phyloP scores from a whole-genome alignment of 1,140 invertebrate genomes.

The Drosophila micromelanica region DNA sequence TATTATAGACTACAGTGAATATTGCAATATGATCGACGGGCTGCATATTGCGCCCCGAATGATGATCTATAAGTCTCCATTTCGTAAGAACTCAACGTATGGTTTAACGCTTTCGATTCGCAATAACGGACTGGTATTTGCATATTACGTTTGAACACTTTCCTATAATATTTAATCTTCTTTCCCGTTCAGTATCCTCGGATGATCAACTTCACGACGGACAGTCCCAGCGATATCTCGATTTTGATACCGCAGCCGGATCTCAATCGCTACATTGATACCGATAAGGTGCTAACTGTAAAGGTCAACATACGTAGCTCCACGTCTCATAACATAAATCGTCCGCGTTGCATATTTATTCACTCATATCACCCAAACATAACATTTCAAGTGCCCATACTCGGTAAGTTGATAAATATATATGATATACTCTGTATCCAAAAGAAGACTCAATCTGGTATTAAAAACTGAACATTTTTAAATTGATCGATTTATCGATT shows the following conservation, averaged over 20 bases:
- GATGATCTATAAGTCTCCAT: conserved; percentile 37
- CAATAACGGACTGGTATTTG: conserved; percentile 54
- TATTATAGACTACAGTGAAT: conserved; percentile 56
- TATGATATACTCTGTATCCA: no score
- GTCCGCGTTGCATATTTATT: conserved; percentile 55
- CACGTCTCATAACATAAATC: conserved; percentile 39
- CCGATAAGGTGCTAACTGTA: conserved; percentile 53
- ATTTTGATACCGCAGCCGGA: conserved; percentile 32
- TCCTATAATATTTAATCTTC: background rate
- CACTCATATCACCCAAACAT: conserved; percentile 71
- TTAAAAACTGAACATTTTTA: no score
- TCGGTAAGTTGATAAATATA: conserved; percentile 29
- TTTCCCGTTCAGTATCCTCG: conserved; percentile 56
- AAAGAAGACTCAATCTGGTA: no score
- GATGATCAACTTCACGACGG: conserved; percentile 43
- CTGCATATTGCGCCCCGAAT: conserved; percentile 57
- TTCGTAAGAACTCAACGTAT: conserved; percentile 42
- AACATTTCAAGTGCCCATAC: conserved; percentile 74
- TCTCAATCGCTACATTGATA: conserved; percentile 47
- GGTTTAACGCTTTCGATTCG: conserved; percentile 47
- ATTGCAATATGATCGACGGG: conserved; percentile 53
- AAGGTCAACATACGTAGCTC: conserved; percentile 47
- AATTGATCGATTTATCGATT: no score
- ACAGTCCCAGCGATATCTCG: conserved; percentile 56
- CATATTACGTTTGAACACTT: no score